Evolutionary conservation across 2,113 vertebrate species (phyloP), one percentile per base, ranked within the genome.

Genomic region (Eurystomus gularis): DNA sequence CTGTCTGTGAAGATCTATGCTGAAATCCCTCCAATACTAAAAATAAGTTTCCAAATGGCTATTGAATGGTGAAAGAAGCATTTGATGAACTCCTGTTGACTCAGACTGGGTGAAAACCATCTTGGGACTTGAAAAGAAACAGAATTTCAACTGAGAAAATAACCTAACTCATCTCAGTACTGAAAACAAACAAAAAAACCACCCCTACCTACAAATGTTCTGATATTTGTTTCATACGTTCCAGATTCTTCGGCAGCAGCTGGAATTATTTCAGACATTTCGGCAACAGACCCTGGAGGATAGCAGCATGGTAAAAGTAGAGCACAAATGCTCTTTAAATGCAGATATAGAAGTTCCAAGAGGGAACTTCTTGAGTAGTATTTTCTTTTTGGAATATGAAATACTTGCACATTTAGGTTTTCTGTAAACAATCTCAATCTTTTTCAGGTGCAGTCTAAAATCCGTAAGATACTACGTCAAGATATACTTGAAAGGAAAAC

Each of bases 361-460:
- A 10, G 13, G 82, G 5, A 70, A 40, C n/a, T 35, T 70, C 42
- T 40, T 60, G 31, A 58, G 62, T 24, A 60, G 42, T 12, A 29
- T 35, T 17, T 6, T 86, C 35, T 29, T 57, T 93, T 88, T 93
- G 16, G 82, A 68, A 87, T 83, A 66, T 51, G 18, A 64, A 65
- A 13, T 58, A 65, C 44, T 72, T 39, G 60, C 37, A 37, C 13
- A 25, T 37, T 17, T 48, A 42, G 31, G 5, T 49, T 86, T 86
- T 51, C 46, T 71, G 55, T 65, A 93, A 92, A 95, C 14, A 31
- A 58, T 79, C 79, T 91, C 35, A 31, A 71, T 95, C 77, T 96
- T 94, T 97, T 95, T 83, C 95, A 98, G 97, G 92, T 98, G 40
- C 96, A 97, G 68, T 96, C 93, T 82, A 95, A 98, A 97, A 98